These are phyloP conservation scores for Drosophila pachea DNA, from an alignment of 1,140 invertebrate genomes.

Conservation along the genomic window DNA sequence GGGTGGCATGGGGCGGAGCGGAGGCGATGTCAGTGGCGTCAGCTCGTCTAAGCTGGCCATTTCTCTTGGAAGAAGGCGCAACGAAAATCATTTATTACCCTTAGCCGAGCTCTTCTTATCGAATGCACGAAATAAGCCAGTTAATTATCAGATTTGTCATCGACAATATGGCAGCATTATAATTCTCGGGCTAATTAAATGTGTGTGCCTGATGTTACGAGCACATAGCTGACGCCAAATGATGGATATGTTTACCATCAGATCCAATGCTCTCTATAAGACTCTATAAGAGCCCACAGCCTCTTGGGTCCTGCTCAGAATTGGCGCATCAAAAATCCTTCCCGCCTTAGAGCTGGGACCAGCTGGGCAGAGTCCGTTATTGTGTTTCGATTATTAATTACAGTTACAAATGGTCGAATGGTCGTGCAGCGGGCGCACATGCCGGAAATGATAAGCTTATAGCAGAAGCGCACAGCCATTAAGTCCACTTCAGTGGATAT, in stretches of 20 bases:
- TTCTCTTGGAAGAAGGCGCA: slow-evolving; percentile 47
- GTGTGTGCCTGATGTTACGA: slow-evolving; percentile 7
- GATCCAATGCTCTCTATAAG: too few relatives aligned
- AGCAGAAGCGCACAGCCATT: slow-evolving; percentile 41
- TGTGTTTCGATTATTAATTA: slow-evolving; percentile 48
- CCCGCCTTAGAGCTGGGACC: too few relatives aligned
- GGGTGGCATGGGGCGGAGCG: slow-evolving; percentile 25
- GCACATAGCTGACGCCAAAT: not conserved
- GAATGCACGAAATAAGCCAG: slow-evolving; percentile 58
- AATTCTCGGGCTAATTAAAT: slow-evolving; percentile 34
- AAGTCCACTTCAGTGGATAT: slow-evolving; percentile 40
- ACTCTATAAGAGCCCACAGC: too few relatives aligned
- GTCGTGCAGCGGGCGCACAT: slow-evolving; percentile 29
- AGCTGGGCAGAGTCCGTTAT: too few relatives aligned
- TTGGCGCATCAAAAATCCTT: too few relatives aligned
- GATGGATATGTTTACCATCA: too few relatives aligned
- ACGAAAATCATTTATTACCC: slow-evolving; percentile 66
- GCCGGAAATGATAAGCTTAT: slow-evolving; percentile 61
- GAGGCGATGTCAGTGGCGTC: slow-evolving; percentile 28
- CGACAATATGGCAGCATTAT: slow-evolving; percentile 21
- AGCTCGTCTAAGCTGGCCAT: slow-evolving; percentile 41
- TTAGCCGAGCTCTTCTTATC: slow-evolving; percentile 49
- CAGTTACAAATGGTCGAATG: slow-evolving; percentile 50
- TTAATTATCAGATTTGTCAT: slow-evolving; percentile 72
- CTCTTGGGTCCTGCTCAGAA: too few relatives aligned